Evolutionary conservation across 2,113 vertebrate genomes (phyloP), one percentile per base, ranked within the genome.

Genomic region (Labeo rohita): DNA sequence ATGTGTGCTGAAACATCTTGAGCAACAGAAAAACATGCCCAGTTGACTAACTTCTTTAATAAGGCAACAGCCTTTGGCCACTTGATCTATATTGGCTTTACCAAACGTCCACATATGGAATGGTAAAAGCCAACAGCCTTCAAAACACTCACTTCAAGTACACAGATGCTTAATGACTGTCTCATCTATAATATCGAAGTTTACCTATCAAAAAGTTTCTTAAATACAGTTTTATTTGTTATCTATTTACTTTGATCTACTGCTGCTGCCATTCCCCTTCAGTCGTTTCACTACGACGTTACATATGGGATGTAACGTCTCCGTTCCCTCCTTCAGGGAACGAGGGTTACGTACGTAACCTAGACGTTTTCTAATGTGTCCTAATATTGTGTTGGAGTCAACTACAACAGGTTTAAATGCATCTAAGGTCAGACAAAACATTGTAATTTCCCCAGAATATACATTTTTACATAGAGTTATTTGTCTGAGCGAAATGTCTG

Each of bases 1-100:
- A 75, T 75, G 12, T 50, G 73, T 75, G n/a, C 73, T 75, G 45
- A 75, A 75, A 75, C 45, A 75, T 75, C 73, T 75, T 75, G 73
- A 75, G 73, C 45, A 23, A 23, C 73, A 75, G 73, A 75, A 75
- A 73, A 75, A 75, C 73, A 75, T 8, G 11, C 72, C 72, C 72
- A 75, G 45, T 49, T 75, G 72, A 75, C 72, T 75, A 75, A 75
- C 72, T 75, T 49, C 73, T 75, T 73, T 73, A 73, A 47, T 21
- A 73, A 73, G 4, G 70, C n/a, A n/a, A 73, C 39, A 73, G 66
- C 34, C 66, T 70, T 70, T 70, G 21, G 43, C 16, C 39, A 47
- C 70, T 47, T 21, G 18, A 47, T 47, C 43, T 47, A 16, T 73
- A 47, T 12, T 73, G 70, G 70, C 39, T 47, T 43, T 47, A 47